A percentile compares a stretch with the other conserved stretches of the same genome.
Evolutionary conservation across 2,888 invertebrate species (phyloP).

Genomic region (Carabus problematicus): DNA sequence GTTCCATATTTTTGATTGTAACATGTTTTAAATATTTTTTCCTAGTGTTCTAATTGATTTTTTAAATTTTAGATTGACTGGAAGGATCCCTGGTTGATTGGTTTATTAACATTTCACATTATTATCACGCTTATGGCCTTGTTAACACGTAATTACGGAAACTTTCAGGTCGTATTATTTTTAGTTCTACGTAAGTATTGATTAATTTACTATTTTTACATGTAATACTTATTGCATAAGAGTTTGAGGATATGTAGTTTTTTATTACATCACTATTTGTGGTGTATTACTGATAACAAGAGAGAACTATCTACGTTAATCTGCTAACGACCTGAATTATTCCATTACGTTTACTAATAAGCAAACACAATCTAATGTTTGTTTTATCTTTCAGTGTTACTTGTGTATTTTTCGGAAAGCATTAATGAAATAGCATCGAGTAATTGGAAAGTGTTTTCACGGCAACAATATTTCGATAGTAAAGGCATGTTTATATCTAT

Average conservation of each 20-base stretch:
- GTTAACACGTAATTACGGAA: conserved; percentile 83
- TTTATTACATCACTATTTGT: conserved; percentile 9
- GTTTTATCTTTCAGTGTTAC: conserved; percentile 70
- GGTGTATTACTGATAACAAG: too few relatives aligned
- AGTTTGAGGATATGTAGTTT: conserved; percentile 15
- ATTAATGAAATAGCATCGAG: conserved; percentile 89
- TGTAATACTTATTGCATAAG: background rate
- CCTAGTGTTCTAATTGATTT: conserved; percentile 24
- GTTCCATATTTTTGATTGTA: conserved; percentile 19
- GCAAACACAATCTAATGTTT: conserved; percentile 19
- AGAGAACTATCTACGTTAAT: too few relatives aligned
- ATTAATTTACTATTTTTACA: conserved; percentile 5
- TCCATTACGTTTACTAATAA: too few relatives aligned
- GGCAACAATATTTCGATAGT: conserved; percentile 93
- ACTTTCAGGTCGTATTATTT: conserved; percentile 85
- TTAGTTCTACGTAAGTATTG: conserved; percentile 76
- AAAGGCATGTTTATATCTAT: conserved; percentile 93
- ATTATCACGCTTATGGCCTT: conserved; percentile 79
- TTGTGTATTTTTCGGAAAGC: conserved; percentile 89
- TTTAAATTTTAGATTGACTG: conserved; percentile 82
- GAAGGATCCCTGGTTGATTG: conserved; percentile 87
- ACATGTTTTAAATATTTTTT: conserved; percentile 16
- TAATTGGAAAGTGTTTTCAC: conserved; percentile 87
- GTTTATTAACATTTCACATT: conserved; percentile 77
- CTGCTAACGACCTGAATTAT: too few relatives aligned